phyloP scores from a whole-genome alignment of 2,888 invertebrate genomes.

The Synanthedon tipuliformis region DNA sequence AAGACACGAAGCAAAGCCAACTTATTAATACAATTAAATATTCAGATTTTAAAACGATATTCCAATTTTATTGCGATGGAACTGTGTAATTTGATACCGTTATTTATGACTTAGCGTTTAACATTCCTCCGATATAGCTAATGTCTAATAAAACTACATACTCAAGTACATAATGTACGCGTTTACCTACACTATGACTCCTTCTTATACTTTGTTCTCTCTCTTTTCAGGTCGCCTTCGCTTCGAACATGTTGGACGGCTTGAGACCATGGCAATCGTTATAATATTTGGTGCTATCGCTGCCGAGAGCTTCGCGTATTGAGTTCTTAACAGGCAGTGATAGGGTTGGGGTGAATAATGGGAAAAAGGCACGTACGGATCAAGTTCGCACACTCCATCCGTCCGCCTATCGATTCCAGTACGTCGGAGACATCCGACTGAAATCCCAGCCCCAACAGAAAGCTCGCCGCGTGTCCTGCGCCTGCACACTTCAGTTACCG shows the following conservation, averaged over 20 bases:
- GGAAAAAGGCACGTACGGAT: conserved; percentile 67
- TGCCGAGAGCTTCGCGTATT: conserved; percentile 26
- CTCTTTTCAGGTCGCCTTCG: conserved; percentile 36
- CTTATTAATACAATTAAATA: conserved; percentile 43
- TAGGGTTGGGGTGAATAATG: conserved; percentile 61
- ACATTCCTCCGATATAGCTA: neutral
- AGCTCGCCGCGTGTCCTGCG: conserved; percentile 14
- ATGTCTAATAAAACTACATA: neutral
- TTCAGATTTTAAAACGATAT: conserved; percentile 17
- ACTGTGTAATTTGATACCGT: conserved; percentile 11
- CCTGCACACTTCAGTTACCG: conserved; percentile 59
- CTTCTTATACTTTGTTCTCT: conserved; percentile 15
- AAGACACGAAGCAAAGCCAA: conserved; percentile 31
- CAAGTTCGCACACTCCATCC: conserved; percentile 64
- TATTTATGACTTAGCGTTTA: neutral
- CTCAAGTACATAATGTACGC: conserved; percentile 5
- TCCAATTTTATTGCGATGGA: conserved; percentile 1
- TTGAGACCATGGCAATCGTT: conserved; percentile 31
- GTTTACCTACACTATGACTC: conserved; percentile 1
- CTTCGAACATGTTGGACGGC: conserved; percentile 9
- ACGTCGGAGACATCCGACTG: conserved; percentile 45
- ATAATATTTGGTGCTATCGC: conserved; percentile 17
- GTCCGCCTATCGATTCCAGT: conserved; percentile 52
- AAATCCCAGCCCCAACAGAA: conserved; percentile 31
- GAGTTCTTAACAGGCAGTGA: conserved; percentile 35